Percentiles rank a stretch among this genome's conserved stretches.
phyloP scores from a whole-genome alignment of 2,113 vertebrate species.

The Phainopepla nitens region DNA sequence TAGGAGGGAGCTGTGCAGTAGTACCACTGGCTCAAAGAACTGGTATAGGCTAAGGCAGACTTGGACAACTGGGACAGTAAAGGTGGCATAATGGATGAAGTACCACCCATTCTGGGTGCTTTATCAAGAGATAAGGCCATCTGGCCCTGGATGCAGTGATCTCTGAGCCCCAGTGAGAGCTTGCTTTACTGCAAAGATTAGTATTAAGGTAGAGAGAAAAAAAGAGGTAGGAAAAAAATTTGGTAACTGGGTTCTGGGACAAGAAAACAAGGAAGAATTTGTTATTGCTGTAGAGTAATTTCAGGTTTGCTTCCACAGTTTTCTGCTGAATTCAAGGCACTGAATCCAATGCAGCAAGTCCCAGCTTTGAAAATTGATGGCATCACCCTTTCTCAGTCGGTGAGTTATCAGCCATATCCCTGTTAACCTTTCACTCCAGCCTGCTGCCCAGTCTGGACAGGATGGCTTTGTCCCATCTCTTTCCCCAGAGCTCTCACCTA shows the following conservation, averaged over 20 bases:
- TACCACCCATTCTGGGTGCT: not conserved
- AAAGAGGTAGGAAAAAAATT: not conserved
- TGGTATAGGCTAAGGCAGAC: not conserved
- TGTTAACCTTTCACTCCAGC: not conserved
- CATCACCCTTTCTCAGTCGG: constrained; percentile 85
- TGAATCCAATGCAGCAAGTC: constrained; percentile 96
- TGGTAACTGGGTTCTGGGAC: not conserved
- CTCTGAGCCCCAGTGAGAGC: not conserved
- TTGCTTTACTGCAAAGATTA: not conserved
- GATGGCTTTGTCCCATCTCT: not conserved
- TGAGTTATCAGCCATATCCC: constrained; percentile 69
- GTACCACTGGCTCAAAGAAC: not conserved
- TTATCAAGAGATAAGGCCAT: not conserved
- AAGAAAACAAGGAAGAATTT: not conserved
- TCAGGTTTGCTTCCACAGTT: constrained; percentile 70
- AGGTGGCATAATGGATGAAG: not conserved
- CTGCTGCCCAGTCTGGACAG: not conserved
- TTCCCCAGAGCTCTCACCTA: not conserved
- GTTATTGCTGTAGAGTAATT: not conserved
- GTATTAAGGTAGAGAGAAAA: not conserved
- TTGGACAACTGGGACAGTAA: not conserved
- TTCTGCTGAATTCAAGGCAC: constrained; percentile 77
- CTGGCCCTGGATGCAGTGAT: not conserved
- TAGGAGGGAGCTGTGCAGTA: not conserved
- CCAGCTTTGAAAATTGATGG: constrained; percentile 90